These are phyloP conservation scores for Marmota flaviventris DNA, from an alignment of 2,113 vertebrate genomes.

Conservation along the genomic window DNA sequence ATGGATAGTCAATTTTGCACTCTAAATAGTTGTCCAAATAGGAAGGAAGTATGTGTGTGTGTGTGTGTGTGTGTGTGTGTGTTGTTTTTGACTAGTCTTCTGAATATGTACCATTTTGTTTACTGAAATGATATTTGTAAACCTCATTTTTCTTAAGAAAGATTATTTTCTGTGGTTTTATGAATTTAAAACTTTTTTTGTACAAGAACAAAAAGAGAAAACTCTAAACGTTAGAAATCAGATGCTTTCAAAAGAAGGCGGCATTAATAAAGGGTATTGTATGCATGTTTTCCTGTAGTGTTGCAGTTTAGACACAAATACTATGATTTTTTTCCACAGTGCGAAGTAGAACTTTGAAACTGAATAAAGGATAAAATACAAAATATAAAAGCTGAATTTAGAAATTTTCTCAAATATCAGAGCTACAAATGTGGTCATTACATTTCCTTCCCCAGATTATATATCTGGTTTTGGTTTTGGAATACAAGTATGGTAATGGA, in stretches of 20 bases:
- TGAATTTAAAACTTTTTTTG: background rate
- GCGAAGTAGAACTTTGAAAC: constrained; percentile 62
- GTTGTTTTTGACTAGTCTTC: background rate
- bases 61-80: background rate
- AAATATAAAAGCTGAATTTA: constrained; percentile 61
- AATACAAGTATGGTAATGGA: constrained; percentile 1
- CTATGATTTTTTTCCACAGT: constrained; percentile 14
- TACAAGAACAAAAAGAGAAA: background rate
- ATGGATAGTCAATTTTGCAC: background rate
- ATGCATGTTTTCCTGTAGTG: background rate
- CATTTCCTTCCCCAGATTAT: background rate
- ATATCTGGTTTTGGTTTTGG: constrained; percentile 63
- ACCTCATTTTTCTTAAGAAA: constrained; percentile 34
- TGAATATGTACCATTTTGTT: background rate
- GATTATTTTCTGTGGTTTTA: background rate
- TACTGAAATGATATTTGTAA: background rate
- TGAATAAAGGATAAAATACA: constrained; percentile 60
- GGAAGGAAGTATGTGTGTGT: background rate
- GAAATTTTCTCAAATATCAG: constrained; percentile 56
- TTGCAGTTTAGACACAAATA: background rate
- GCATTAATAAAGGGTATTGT: background rate
- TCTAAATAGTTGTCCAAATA: background rate
- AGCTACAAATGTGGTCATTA: constrained; percentile 43
- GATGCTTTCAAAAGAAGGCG: constrained; percentile 17
- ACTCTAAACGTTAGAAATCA: background rate